Base-by-base conservation (phyloP, 2,888 invertebrate species). In the Lottia gigantea region DNA sequence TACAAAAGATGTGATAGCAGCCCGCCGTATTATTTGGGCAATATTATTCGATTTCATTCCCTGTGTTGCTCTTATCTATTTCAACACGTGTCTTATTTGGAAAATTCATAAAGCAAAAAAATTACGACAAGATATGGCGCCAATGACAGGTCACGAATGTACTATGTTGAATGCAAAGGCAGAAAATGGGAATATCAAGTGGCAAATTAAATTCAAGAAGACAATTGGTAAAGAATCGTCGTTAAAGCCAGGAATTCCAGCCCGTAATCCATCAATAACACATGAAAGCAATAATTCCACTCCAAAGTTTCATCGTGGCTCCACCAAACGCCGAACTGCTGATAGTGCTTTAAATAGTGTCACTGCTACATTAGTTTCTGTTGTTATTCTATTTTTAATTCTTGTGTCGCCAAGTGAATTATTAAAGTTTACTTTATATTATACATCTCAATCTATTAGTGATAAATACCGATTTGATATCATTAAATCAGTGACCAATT, bases 391-490 rank as follows among this genome's bases (percentile, higher is more conserved):
- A 66, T 86, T 86, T 70, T 79, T 87, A 1, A 79, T 85, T 47
- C 78, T 87, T n/a, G 86, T 86, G 15, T 85, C 85, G 2, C 87
- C 87, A 1, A 84, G 85, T 40, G 86, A 87, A 75, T 80, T 87
- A 25, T 73, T 86, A 31, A 85, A 86, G 70, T 86, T 86, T 68
- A 80, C 78, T 25, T 71, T 78, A 64, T 73, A 71, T 55, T 81
- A 80, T 68, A 68, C 76, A 26, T 63, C 62, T 8, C 47, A 70
- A 4, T 55, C 63, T 23, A 26, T 49, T 19, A 31, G 45, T 16
- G 68, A 76, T 62, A 25, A 68, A 19, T 49, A 67, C 64, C 74
- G 77, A 45, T 71, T 76, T 40, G 66, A 73, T 31, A 73, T 78
- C 15, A 75, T 78, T 15, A 63, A 62, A 14, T 66, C 73, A 46